Evolutionary conservation across 2,797 vertebrate genomes (phyloP), one percentile per base, ranked within the genome.

Genomic region (Acanthiza pusilla): DNA sequence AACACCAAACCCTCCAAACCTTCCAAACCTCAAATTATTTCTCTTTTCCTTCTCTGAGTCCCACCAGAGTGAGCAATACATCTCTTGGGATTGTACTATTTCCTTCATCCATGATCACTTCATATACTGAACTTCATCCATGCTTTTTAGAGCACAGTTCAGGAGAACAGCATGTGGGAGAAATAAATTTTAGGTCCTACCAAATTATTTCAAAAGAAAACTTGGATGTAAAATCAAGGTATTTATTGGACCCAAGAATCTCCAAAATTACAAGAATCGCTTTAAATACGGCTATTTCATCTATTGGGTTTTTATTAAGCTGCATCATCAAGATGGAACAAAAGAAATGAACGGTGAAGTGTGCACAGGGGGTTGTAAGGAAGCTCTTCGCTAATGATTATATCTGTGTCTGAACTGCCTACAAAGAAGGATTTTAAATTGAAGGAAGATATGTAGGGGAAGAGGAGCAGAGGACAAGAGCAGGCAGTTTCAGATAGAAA

Each of bases 11-110:
- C 50, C 50, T 75, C n/a, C 70, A 95, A 93, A 88, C 91, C 75
- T 88, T 75, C n/a, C 70, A 95, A 93, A 88, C 91, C 75, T 88
- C 85, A 66, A 86, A 75, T 91, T 68, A 81, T 84, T 91, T 88
- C 11, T 48, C 47, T 81, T 85, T 74, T 76, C 29, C 57, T 76
- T 55, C 42, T 80, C 75, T 45, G 6, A 53, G 67, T 71, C 61
- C 50, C 42, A 81, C 36, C 38, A 91, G 43, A 78, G 19, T 21
- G 29, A 90, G 25, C 32, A 63, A 60, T 18, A 43, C 21, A 38
- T n/a, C 32, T 93, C 72, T 45, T 3, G 16, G 58, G 74, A 93
- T 61, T 55, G 18, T 5, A 40, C 27, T 70, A 60, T 22, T 73
- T 72, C 15, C 32, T 16, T 68, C 36, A 42, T 32, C 36, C 32